Percentiles rank a stretch among this genome's conserved stretches.
Evolutionary conservation across 2,113 vertebrate species (phyloP).

Genomic region (Diadophis punctatus): DNA sequence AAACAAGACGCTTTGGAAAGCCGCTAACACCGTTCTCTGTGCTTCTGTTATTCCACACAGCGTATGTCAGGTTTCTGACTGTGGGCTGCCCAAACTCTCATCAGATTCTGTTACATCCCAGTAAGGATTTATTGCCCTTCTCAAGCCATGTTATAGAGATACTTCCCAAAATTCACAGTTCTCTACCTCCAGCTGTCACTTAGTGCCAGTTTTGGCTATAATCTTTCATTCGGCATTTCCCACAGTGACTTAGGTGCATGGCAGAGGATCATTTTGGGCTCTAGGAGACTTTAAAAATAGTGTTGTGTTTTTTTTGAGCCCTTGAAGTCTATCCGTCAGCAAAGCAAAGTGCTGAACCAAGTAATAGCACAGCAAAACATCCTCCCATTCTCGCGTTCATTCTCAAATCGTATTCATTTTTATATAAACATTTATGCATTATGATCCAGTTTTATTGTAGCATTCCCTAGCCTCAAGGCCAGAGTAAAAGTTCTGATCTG

Average conservation of each 20-base stretch:
- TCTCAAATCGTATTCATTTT: background rate
- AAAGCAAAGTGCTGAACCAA: background rate
- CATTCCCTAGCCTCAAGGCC: background rate
- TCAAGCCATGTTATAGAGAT: background rate
- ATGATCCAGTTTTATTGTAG: background rate
- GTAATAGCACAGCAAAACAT: background rate
- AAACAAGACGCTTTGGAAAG: constrained; percentile 19
- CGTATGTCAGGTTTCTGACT: background rate
- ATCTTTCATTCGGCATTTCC: background rate
- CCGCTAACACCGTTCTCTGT: background rate
- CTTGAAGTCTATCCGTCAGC: background rate
- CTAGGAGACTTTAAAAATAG: background rate
- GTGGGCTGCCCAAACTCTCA: background rate
- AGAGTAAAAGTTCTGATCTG: background rate
- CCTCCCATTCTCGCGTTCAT: background rate
- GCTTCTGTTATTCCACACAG: background rate
- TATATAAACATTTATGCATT: background rate
- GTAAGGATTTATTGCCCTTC: background rate
- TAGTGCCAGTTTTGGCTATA: background rate
- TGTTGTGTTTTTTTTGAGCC: background rate
- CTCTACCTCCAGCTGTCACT: background rate
- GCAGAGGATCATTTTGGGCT: background rate
- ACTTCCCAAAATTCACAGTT: background rate
- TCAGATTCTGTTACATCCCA: background rate
- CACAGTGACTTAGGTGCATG: background rate